Evolutionary conservation across 2,797 vertebrate species (phyloP), one percentile per base, ranked within the genome.

Genomic region (Aselliscus stoliczkanus): DNA sequence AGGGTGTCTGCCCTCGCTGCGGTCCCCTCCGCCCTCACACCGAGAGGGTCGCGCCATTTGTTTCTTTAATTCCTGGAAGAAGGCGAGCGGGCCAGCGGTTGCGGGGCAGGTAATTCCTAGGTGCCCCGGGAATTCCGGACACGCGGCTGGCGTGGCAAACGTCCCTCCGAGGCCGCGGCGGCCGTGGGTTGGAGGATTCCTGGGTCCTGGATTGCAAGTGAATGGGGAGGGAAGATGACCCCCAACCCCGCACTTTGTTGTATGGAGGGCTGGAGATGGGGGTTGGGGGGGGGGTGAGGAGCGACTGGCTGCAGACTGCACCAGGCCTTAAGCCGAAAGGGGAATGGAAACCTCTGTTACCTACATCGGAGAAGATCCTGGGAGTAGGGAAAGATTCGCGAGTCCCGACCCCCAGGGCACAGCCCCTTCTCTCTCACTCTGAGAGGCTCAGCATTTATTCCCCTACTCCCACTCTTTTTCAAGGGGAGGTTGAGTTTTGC

Each of bases 91-190:
- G 90, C 92, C 96, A 56, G 96, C 89, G 47, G 83, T 52, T 91
- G 97, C 93, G 62, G 94, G 97, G 93, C 98, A 98, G 98, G 98
- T 98, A 98, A 98, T 94, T 96, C 79, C 75, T 75, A 91, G 88
- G 95, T 91, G 94, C 44, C 96, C 96, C 93, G 56, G 72, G 86
- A 64, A 87, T 87, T 87, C 70, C 10, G 47, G 92, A 87, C 94
- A 77, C 23, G 88, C 73, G 25, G 93, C 88, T 27, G 80, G 56
- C 85, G 85, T 85, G 92, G 87, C 42, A 27, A 65, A 70, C 18
- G 69, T 76, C 76, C 54, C 44, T 83, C 88, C 8, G 65, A 50
- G 92, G 72, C 69, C 34, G 44, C 37, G 23, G 92, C 20, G 44
- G 56, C 83, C 8, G 23, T 70, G 80, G 65, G 76, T 73, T 14